These are phyloP conservation scores for Enteromius anoplus DNA, from an alignment of 2,797 vertebrate genomes.

Conservation along the genomic window DNA sequence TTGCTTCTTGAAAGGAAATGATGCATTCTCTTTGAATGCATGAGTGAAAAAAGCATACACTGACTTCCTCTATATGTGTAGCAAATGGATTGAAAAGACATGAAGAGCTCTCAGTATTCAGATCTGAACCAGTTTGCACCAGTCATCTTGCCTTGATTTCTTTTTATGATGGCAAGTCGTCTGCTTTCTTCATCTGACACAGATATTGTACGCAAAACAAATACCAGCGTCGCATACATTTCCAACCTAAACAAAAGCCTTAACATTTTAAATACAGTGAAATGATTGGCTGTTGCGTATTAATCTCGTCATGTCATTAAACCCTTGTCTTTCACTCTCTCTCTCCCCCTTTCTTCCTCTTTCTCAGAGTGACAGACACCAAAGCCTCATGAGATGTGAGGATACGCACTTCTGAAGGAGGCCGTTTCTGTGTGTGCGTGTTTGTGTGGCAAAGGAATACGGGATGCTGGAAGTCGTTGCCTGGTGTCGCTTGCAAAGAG, in stretches of 20 bases:
- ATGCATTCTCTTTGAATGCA: slow-evolving; percentile 8
- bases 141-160: slow-evolving; percentile 13
- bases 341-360: not conserved
- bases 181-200: slow-evolving; percentile 6
- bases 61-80: slow-evolving; percentile 5
- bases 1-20: not conserved
- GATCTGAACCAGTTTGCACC: slow-evolving; percentile 13
- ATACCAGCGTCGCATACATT: not conserved
- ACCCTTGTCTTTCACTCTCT: slow-evolving; percentile 5
- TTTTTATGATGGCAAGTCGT: not conserved
- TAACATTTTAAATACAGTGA: slow-evolving; percentile 42
- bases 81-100: slow-evolving; percentile 1
- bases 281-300: slow-evolving; percentile 31
- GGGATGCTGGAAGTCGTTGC: slow-evolving; percentile 15
- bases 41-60: not conserved
- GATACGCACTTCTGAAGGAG: slow-evolving; percentile 16
- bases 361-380: slow-evolving; percentile 16
- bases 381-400: slow-evolving; percentile 29
- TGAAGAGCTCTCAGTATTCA: not conserved
- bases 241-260: slow-evolving; percentile 32
- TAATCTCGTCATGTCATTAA: slow-evolving; percentile 45
- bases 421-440: not conserved
- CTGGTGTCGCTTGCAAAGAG: slow-evolving; percentile 30
- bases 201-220: not conserved
- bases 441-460: slow-evolving; percentile 5